A percentile compares a stretch with the other conserved stretches of the same genome.
Evolutionary conservation across 2,113 vertebrate genomes (phyloP).

Genomic region (Martes martes): DNA sequence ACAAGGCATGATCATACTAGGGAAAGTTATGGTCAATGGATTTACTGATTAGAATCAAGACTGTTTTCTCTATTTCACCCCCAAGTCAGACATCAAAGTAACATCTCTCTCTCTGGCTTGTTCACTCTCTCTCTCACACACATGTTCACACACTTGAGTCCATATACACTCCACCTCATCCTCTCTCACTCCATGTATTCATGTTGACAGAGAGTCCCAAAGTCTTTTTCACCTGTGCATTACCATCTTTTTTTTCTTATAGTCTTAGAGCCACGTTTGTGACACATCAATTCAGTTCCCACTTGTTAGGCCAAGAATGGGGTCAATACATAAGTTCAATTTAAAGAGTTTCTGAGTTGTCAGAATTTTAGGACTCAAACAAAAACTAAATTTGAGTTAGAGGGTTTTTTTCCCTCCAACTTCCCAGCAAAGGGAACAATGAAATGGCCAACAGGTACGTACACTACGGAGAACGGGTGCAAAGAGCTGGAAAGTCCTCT

Average conservation of each 20-base stretch:
- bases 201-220: neutral
- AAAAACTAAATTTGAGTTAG: neutral
- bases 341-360: neutral
- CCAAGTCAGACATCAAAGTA: neutral
- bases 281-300: neutral
- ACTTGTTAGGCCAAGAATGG: neutral
- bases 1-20: neutral
- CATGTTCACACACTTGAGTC: neutral
- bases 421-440: neutral
- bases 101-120: neutral
- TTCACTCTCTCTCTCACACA: neutral
- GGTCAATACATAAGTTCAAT: neutral
- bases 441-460: neutral
- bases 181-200: neutral
- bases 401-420: neutral
- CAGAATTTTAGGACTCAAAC: conserved; percentile 14
- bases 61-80: neutral
- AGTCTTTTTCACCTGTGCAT: neutral
- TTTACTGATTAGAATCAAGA: neutral
- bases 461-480: neutral
- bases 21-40: neutral
- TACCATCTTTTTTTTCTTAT: neutral
- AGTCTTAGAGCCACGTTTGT: neutral
- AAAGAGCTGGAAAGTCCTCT: neutral
- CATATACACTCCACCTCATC: neutral